A percentile compares a stretch with the other conserved stretches of the same genome.
phyloP scores from a whole-genome alignment of 2,113 vertebrate genomes.

The Euleptes europaea region DNA sequence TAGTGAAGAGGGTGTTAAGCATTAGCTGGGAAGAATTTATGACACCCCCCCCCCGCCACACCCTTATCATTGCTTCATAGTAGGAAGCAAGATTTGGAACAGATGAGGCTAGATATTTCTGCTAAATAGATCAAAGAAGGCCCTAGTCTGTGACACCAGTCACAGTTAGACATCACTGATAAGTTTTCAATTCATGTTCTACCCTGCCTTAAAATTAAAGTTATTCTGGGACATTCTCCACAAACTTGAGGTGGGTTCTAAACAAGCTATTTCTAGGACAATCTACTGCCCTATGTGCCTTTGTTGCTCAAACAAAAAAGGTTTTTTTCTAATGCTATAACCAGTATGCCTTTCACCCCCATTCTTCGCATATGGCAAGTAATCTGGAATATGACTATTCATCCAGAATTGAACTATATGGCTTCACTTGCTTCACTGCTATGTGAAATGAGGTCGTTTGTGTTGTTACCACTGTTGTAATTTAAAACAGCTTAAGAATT shows the following conservation, averaged over 20 bases:
- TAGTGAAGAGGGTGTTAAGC: not conserved
- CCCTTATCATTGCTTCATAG: not conserved
- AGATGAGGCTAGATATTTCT: not conserved
- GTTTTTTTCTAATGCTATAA: not conserved
- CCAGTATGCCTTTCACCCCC: not conserved
- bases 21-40: not conserved
- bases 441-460: not conserved
- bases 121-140: not conserved
- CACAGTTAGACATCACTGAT: not conserved
- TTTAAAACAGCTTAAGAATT: not conserved
- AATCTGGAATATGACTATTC: too few relatives aligned
- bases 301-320: not conserved
- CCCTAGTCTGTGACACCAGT: not conserved
- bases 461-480: not conserved
- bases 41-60: not conserved
- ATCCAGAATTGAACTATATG: not conserved
- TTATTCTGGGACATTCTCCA: not conserved
- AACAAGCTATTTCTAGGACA: not conserved
- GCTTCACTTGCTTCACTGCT: not conserved
- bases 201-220: not conserved
- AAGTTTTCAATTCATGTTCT: not conserved
- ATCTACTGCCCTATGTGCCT: not conserved
- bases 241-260: not conserved
- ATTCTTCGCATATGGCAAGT: not conserved
- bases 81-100: not conserved